Conservation (phyloP, 2,888 invertebrate species). For the Caenorhabditis plicata region DNA sequence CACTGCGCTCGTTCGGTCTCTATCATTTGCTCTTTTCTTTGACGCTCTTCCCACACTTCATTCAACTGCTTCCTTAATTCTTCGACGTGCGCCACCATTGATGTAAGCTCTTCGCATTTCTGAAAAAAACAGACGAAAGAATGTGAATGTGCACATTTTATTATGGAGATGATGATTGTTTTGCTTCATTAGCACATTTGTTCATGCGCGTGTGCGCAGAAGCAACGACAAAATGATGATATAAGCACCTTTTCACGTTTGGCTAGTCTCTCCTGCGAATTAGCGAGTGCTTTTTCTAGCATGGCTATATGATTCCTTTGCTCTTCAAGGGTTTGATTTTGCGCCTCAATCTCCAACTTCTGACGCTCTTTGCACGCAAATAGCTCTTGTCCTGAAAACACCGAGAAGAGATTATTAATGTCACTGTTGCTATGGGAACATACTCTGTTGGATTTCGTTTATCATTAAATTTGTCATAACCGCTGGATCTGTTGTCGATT, state of each 20-base stretch:
- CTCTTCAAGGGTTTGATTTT: slow-evolving; percentile 84
- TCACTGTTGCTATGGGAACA: background rate
- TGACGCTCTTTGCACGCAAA: slow-evolving; percentile 85
- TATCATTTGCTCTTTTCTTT: slow-evolving; percentile 74
- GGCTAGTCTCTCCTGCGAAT: slow-evolving; percentile 85
- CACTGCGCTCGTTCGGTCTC: slow-evolving; percentile 76
- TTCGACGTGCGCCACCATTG: slow-evolving; percentile 17
- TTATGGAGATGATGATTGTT: background rate
- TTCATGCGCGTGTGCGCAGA: too few species aligned
- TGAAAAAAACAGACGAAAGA: slow-evolving; percentile 11
- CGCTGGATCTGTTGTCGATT: slow-evolving; percentile 21
- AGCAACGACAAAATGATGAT: background rate
- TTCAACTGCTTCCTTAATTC: slow-evolving; percentile 33
- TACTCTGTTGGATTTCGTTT: slow-evolving; percentile 35
- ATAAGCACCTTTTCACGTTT: slow-evolving; percentile 41
- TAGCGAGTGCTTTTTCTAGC: slow-evolving; percentile 84
- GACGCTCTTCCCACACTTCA: slow-evolving; percentile 30
- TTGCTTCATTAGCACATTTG: background rate
- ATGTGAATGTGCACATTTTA: background rate
- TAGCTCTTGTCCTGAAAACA: slow-evolving; percentile 79
- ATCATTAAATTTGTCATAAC: slow-evolving; percentile 34
- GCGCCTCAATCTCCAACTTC: slow-evolving; percentile 86
- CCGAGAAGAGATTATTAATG: background rate
- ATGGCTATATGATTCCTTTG: slow-evolving; percentile 90
- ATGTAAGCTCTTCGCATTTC: slow-evolving; percentile 40